Conservation (phyloP, 2,888 invertebrate genomes). For the Merodon equestris region DNA sequence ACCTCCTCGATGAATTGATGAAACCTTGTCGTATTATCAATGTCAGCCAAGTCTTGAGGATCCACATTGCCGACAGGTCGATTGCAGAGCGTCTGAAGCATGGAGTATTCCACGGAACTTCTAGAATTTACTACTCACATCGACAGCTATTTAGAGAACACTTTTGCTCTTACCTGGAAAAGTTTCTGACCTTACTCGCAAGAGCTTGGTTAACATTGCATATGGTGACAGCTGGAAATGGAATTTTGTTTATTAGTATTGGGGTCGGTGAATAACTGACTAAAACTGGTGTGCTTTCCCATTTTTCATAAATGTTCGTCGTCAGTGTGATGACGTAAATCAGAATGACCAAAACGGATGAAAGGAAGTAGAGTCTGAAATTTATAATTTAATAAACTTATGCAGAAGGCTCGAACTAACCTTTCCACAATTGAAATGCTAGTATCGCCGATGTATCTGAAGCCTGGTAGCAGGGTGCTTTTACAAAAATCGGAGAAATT, state of each 20-base stretch:
- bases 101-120: constrained; percentile 80
- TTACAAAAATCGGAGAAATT: constrained; percentile 32
- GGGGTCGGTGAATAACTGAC: constrained; percentile 87
- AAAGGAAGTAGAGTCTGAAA: constrained; percentile 85
- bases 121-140: constrained; percentile 80
- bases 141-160: not conserved
- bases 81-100: constrained; percentile 73
- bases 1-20: constrained; percentile 71
- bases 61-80: constrained; percentile 63
- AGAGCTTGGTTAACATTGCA: constrained; percentile 92
- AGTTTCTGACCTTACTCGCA: constrained; percentile 81
- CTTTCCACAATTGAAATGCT: constrained; percentile 71
- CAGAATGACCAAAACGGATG: constrained; percentile 84
- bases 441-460: constrained; percentile 84
- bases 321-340: constrained; percentile 81
- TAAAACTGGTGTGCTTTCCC: constrained; percentile 87
- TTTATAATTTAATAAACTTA: not conserved
- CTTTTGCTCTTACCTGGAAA: constrained; percentile 24
- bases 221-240: constrained; percentile 90
- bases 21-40: constrained; percentile 32
- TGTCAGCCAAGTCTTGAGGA: constrained; percentile 55
- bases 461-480: constrained; percentile 85
- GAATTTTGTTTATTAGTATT: constrained; percentile 83
- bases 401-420: constrained; percentile 5
- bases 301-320: constrained; percentile 85